These are phyloP conservation scores for Cheilosia scutellata DNA, from an alignment of 2,888 invertebrate genomes.

Conservation along the genomic window DNA sequence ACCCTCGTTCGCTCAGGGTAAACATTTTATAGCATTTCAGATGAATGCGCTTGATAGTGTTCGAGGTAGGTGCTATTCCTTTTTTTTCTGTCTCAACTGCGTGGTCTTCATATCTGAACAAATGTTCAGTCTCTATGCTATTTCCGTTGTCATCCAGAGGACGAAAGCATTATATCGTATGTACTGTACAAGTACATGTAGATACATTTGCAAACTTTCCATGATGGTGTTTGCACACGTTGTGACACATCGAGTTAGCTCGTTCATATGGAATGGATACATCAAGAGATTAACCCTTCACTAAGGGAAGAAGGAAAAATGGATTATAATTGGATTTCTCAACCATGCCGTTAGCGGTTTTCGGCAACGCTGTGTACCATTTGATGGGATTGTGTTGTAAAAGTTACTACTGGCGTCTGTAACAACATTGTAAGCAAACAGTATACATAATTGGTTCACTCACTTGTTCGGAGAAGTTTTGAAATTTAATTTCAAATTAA, in stretches of 20 bases:
- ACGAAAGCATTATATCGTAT: constrained; percentile 36
- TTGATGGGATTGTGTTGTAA: constrained; percentile 41
- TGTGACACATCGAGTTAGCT: constrained; percentile 26
- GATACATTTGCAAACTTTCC: constrained; percentile 18
- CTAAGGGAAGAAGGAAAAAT: not conserved
- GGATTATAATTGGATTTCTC: constrained; percentile 55
- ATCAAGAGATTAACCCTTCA: constrained; percentile 51
- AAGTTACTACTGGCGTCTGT: constrained; percentile 1
- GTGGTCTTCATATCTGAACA: not conserved
- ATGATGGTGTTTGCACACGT: constrained; percentile 46
- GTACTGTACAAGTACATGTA: constrained; percentile 11
- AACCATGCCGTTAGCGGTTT: constrained; percentile 45
- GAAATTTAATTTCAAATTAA: constrained; percentile 65
- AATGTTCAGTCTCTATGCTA: not conserved
- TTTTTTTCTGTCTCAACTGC: not conserved
- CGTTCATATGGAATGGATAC: constrained; percentile 1
- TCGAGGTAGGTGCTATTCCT: not conserved
- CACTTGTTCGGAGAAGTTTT: constrained; percentile 32
- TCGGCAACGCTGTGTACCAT: constrained; percentile 11
- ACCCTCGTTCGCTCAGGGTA: not conserved
- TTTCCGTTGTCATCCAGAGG: not conserved
- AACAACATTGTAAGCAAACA: constrained; percentile 7
- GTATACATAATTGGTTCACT: constrained; percentile 2
- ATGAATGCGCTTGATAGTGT: constrained; percentile 27
- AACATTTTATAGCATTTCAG: constrained; percentile 43